Base-by-base conservation (phyloP, 2,888 invertebrate species). In the Prosopocoilus inquinatus region DNA sequence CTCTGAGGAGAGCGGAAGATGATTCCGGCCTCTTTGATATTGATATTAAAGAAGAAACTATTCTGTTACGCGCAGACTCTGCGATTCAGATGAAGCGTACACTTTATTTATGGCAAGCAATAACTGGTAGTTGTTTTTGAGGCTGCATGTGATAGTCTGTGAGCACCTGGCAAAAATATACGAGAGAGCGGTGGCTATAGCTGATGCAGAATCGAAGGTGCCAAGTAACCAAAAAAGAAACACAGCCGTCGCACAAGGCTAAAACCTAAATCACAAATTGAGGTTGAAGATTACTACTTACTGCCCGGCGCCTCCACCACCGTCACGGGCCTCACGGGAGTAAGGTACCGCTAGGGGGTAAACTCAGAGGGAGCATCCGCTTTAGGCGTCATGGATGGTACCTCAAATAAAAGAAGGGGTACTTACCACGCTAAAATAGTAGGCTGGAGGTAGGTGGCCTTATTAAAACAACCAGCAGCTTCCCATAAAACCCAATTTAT, bases 121-220 rank as follows among this genome's bases (percentile, higher is more conserved):
- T 75, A 91, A 93, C 74, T 98, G 98, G 96, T 96, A 96, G 80
- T 85, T 97, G 66, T 98, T 99, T 79, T 83, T 98, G 71, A 88
- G 99, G 66, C 84, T 97, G 64, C 98, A 99, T 80, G 93, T 94
- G 61, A 89, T 95, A 53, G 81, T 99, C 52, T 96, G 96, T 77
- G 93, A 95, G 70, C 85, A 97, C 52, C 81, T 98, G 59, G 86
- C 88, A 9, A 88, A 87, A 68, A 91, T 96, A 79, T 88, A 91
- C 65, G 87, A 90, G 52, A 83, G 89, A 46, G 90, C 91, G 0
- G 80, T 84, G 13, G 76, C 80, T 16, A 79, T 90, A 53, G 84
- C 86, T 0, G 81, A 82, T 3, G 87, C 87, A 67, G 91, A 92
- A 71, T 81, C 83, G 48, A 83, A 81, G 62, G 83, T 83, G 63